Base-by-base conservation (phyloP, 1,140 invertebrate species). In the Geopemphigus sp. region DNA sequence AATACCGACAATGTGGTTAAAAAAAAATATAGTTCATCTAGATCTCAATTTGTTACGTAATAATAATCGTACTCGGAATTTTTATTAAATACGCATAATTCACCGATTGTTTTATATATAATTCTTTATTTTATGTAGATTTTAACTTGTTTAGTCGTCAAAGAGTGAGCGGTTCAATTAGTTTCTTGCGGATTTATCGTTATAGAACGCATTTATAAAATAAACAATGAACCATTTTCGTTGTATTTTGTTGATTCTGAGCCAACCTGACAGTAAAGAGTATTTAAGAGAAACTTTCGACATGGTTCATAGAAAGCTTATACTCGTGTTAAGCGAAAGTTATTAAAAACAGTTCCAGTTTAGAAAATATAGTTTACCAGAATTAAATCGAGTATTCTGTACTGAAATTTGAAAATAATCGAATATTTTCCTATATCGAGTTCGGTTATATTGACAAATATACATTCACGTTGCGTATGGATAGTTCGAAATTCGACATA, bases 51-150 rank as follows among this genome's bases (percentile, higher is more conserved):
- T 47, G 47, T 47, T 32, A 68, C 47, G 47, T 47, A 14, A 68
- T 68, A 47, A 68, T 14, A 68, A 24, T 68, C 47, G 47, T 47
- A 47, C 64, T 47, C 15, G 45, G 14, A 68, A 47, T 68, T 10
- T 70, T 50, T 26, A 15, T 15, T 26, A 15, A 15, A 11, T 66
- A 66, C n/a, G 24, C 17, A 50, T 14, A 17, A 68, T 50, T 70
- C 17, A 0, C 8, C 12, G 26, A 50, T 22, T 5, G 66, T 70
- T 50, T 24, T 70, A 12, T 70, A 24, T 50, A 70, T 70, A n/a
- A n/a, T n/a, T n/a, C n/a, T n/a, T 70, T 70, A 53, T 70, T 53
- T 24, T 70, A 53, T 70, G 66, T 24, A 53, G 47, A 70, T 70
- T 29, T n/a, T 22, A 70, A 24, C 24, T 70, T 70, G 47, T 70